A percentile compares a stretch with the other conserved stretches of the same genome.
Evolutionary conservation across 2,797 vertebrate species (phyloP).

Genomic region (Bucorvus abyssinicus): DNA sequence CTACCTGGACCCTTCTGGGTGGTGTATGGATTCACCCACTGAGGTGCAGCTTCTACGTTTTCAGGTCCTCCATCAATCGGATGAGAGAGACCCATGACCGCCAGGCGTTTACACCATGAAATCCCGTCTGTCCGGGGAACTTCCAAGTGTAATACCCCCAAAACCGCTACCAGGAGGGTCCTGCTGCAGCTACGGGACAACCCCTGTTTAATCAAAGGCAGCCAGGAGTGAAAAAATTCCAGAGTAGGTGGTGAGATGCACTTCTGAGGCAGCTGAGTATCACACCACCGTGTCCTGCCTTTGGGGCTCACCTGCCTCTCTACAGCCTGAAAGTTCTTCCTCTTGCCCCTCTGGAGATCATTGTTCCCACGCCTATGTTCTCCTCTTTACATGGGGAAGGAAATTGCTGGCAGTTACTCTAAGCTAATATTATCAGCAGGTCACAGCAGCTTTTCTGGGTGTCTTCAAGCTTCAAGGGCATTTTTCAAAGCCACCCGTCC

Average conservation of each 20-base stretch:
- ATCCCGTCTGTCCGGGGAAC: neutral
- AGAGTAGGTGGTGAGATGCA: neutral
- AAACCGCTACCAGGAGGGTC: neutral
- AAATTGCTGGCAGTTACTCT: neutral
- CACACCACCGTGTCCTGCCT: neutral
- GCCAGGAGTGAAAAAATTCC: neutral
- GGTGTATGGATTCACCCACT: fast-evolving
- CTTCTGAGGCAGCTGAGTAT: neutral
- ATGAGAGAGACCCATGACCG: neutral
- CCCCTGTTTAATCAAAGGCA: neutral
- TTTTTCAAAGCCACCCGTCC: neutral
- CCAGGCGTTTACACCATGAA: neutral
- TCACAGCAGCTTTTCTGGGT: neutral
- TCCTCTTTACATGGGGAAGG: neutral
- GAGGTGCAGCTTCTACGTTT: neutral
- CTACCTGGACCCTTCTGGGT: neutral
- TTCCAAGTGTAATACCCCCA: neutral
- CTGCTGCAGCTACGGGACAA: neutral
- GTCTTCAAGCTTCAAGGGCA: neutral
- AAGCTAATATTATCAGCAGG: neutral
- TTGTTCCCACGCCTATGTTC: neutral
- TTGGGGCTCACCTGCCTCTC: neutral
- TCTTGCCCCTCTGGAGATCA: neutral
- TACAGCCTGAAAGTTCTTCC: neutral
- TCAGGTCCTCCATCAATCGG: neutral